Base-by-base conservation (phyloP, 1,140 invertebrate species). In the Agrypnia vestita region DNA sequence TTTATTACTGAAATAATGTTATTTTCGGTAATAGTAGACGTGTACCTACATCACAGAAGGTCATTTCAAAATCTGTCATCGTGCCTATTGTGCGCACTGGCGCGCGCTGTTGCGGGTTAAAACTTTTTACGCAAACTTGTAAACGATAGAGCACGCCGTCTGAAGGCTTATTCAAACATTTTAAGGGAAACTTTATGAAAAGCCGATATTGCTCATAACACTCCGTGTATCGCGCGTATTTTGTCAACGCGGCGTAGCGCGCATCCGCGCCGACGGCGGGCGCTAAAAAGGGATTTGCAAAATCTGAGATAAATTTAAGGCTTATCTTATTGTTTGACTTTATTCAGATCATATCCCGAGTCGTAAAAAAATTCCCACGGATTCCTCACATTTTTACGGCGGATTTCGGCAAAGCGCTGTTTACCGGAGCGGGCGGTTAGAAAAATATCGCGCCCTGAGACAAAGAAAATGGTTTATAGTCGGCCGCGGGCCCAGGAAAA, bases 381-480 rank as follows among this genome's bases (percentile, higher is more conserved):
- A 71, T 47, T 71, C 19, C 51, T 19, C 69, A 53, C 69, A 55
- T 55, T 55, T 73, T 55, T 73, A 51, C 69, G 15, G 69, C 61
- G 55, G 55, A 15, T 64, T 69, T 69, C 46, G 64, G 43, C 64
- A 69, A 69, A 69, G 64, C 64, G 64, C 35, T 69, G 64, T 69
- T 69, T 69, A 69, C 64, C 64, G 64, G 64, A n/a, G 61, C 13
- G 15, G 55, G 55, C 15, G 17, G 6, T 15, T 17, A 4, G 55
- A 80, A 82, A 82, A 80, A 82, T 79, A 82, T 82, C 78, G 81
- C 76, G 75, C 53, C 78, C 46, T 78, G 78, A 82, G 81, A 82
- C 81, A 82, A 82, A 82, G 81, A 78, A 82, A 82, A 82, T 82
- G 78, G 76, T 82, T 82, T 82, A 82, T 82, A 82, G 81, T 75